Base-by-base conservation (phyloP, 1,140 invertebrate genomes). In the Drosophila orena region DNA sequence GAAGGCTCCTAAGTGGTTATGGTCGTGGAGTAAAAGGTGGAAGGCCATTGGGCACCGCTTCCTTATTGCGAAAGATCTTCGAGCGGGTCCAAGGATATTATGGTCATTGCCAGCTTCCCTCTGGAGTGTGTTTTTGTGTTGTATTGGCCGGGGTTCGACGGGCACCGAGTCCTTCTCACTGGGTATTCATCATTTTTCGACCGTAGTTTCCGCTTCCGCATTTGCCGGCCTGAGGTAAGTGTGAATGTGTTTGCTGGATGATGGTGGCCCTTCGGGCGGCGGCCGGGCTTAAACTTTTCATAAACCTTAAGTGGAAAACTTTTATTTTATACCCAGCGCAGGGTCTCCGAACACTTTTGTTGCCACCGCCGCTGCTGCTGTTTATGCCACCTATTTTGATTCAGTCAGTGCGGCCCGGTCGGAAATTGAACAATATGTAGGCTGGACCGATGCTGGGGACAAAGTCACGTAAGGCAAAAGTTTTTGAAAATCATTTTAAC, bases 231-330 rank as follows among this genome's bases (percentile, higher is more conserved):
- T 35, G 42, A 58, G 66, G 81, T 38, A 68, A 77, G 81, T 85
- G 77, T 74, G 77, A 80, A 79, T 79, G 72, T 64, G 57, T 46
- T 40, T 40, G 49, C 40, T 40, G 46, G 46, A 10, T 12, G 4
- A 8, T 4, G 22, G 10, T 15, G 17, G 14, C 22, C 40, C 14
- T 10, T 22, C 20, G 55, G 27, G 42, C 42, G 40, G 6, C 42
- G 55, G 46, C 52, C 74, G 61, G 66, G 38, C 62, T 88, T 83
- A 62, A 88, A 88, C 83, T 88, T 88, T 88, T 88, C 84, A 88
- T 88, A 88, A 88, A 88, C 83, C 83, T 88, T 88, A 88, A 88
- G 83, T 88, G 83, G 83, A 88, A 83, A 88, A 88, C 79, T 88
- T 88, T 88, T 88, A 88, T 88, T 88, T 88, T 83, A 88, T 79